phyloP scores from a whole-genome alignment of 2,113 vertebrate genomes.

The Aramus guarauna region DNA sequence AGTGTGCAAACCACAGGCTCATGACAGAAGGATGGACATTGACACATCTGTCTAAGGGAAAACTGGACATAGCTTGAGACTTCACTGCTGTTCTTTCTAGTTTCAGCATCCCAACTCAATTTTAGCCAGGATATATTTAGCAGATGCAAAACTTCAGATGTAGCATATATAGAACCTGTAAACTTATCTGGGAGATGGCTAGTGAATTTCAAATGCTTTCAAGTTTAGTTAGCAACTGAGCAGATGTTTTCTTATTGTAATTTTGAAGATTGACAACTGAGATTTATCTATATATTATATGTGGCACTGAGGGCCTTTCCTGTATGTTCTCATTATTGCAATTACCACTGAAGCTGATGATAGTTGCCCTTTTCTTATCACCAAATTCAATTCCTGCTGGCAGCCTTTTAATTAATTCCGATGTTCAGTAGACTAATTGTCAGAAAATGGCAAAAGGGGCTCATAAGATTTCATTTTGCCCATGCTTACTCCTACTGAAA shows the following conservation, averaged over 20 bases:
- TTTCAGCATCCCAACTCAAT: not conserved
- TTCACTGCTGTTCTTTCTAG: not conserved
- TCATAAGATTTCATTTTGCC: constrained; percentile 6
- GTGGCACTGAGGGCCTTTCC: not conserved
- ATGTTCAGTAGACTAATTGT: not conserved
- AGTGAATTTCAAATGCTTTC: not conserved
- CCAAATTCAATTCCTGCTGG: not conserved
- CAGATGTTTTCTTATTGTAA: not conserved
- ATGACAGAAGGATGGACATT: not conserved
- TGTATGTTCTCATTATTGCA: not conserved
- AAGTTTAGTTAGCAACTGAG: not conserved
- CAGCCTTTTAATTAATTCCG: constrained; percentile 15
- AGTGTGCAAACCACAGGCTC: not conserved
- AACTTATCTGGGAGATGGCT: not conserved
- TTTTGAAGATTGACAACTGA: not conserved
- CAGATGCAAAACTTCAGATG: not conserved
- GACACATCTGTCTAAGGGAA: not conserved
- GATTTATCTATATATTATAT: not conserved
- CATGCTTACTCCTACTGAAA: constrained; percentile 39
- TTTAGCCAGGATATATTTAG: not conserved
- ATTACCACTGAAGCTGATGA: not conserved
- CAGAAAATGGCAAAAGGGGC: not conserved
- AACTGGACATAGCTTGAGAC: not conserved
- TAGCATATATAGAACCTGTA: not conserved
- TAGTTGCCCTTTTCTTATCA: not conserved